These are phyloP conservation scores for Axea sp. DNA, from an alignment of 2,888 invertebrate species.

Conservation along the genomic window DNA sequence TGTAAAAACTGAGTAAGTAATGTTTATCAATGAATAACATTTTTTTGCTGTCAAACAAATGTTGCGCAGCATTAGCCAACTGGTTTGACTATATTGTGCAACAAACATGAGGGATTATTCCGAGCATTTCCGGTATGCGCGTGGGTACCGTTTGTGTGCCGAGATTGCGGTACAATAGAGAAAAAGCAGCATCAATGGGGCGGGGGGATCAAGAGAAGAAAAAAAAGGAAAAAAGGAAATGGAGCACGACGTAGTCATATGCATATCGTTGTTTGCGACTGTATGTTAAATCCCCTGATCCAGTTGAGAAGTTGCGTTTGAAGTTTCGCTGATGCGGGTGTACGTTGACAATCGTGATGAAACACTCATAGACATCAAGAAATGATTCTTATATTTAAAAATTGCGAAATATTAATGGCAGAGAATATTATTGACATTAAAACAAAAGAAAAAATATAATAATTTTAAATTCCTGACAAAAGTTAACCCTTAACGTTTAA, in stretches of 20 bases:
- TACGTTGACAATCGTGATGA: too few species aligned
- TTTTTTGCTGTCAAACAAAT: slow-evolving; percentile 24
- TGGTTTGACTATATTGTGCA: slow-evolving; percentile 55
- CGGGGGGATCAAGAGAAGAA: slow-evolving; percentile 28
- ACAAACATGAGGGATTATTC: slow-evolving; percentile 60
- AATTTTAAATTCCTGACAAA: too few species aligned
- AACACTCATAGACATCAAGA: too few species aligned
- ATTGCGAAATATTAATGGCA: too few species aligned
- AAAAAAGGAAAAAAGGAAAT: slow-evolving; percentile 64
- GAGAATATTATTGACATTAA: too few species aligned
- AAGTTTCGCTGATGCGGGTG: slow-evolving; percentile 22
- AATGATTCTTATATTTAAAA: too few species aligned
- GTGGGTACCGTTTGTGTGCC: slow-evolving; percentile 60
- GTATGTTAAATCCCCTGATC: slow-evolving; percentile 68
- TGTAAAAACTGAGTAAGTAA: not conserved
- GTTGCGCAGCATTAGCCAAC: slow-evolving; percentile 51
- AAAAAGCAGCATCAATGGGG: slow-evolving; percentile 44
- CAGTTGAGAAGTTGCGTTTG: slow-evolving; percentile 46
- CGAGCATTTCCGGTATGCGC: slow-evolving; percentile 62
- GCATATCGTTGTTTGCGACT: slow-evolving; percentile 69
- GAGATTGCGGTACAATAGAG: slow-evolving; percentile 61
- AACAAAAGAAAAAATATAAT: too few species aligned
- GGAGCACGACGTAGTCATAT: slow-evolving; percentile 64
- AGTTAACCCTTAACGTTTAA: too few species aligned
- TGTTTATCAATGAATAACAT: slow-evolving; percentile 11